These are phyloP conservation scores for Plecturocebus donacophilus DNA, from an alignment of 2,113 vertebrate species.

Conservation along the genomic window DNA sequence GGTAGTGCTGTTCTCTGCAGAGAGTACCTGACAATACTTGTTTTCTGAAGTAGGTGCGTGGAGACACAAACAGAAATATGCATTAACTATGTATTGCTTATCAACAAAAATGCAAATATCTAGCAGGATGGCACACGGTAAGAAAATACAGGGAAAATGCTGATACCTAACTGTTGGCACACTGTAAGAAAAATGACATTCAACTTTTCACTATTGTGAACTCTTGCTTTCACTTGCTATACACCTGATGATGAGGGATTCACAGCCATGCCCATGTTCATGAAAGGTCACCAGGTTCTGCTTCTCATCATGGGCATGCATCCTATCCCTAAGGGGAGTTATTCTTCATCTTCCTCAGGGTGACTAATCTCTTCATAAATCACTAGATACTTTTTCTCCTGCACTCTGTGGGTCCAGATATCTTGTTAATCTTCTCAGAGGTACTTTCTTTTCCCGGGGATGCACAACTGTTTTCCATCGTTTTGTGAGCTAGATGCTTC, in stretches of 20 bases:
- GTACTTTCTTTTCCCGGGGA: accelerated
- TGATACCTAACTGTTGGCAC: no score
- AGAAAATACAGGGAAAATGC: no score
- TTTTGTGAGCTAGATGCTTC: background rate
- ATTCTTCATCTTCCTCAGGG: conserved; percentile 45
- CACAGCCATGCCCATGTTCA: background rate
- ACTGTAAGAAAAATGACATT: background rate
- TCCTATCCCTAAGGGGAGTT: conserved; percentile 29
- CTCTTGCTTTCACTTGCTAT: background rate
- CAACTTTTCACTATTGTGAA: conserved; percentile 15
- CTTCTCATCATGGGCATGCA: conserved; percentile 64
- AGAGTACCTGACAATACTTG: background rate
- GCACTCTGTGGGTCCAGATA: background rate
- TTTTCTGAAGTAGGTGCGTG: background rate
- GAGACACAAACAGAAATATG: background rate
- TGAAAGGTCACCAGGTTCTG: conserved; percentile 63
- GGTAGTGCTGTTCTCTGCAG: background rate
- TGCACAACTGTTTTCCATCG: background rate
- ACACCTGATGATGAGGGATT: conserved; percentile 50
- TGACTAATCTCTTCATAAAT: conserved; percentile 66
- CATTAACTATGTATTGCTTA: background rate
- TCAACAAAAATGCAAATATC: background rate
- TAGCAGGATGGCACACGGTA: background rate
- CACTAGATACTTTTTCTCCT: conserved; percentile 11
- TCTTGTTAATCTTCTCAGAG: background rate